Base-by-base conservation (phyloP, 2,797 vertebrate species). In the Galagoides demidoff region DNA sequence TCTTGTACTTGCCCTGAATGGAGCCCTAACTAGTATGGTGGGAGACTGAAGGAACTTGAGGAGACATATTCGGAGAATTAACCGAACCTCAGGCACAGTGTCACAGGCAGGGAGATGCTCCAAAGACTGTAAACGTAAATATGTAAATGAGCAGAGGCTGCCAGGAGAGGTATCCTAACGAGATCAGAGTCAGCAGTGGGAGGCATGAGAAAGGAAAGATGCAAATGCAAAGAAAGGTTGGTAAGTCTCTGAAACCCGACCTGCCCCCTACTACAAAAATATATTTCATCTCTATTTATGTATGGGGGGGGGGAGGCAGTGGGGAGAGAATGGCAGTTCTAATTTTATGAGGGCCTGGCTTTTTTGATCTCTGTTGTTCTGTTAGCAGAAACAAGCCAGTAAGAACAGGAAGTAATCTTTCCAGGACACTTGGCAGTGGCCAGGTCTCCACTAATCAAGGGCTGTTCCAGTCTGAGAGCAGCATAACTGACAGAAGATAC, bases 321-420 rank as follows among this genome's bases (percentile, higher is more conserved):
- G 61, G 78, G 39, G 77, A 74, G 29, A 59, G 34, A 85, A 57
- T 29, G 31, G n/a, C 14, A 85, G 10, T 8, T 64, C n/a, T 82
- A 22, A 17, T 95, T 89, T 94, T 63, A 17, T n/a, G 17, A 74
- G 20, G 5, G 7, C 79, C 9, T 81, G 55, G 7, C 45, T 81
- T 78, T 81, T 82, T 93, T 86, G 37, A 83, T 64, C 25, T 71
- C 76, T 7, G 43, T 77, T 39, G 25, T 94, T 89, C 43, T 84
- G 66, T 90, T 74, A 84, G 37, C 71, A 82, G 74, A 70, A 78
- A 19, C n/a, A 6, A 31, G 52, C 57, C 73, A 79, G 29, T 52
- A 52, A 73, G 74, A 85, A 81, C 20, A 85, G 73, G 49, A 90
- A 95, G 82, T 59, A 59, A 87, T 57, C 66, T 39, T 96, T 87